These are phyloP conservation scores for Metopolophium dirhodum DNA, from an alignment of 1,140 invertebrate genomes.

Conservation along the genomic window DNA sequence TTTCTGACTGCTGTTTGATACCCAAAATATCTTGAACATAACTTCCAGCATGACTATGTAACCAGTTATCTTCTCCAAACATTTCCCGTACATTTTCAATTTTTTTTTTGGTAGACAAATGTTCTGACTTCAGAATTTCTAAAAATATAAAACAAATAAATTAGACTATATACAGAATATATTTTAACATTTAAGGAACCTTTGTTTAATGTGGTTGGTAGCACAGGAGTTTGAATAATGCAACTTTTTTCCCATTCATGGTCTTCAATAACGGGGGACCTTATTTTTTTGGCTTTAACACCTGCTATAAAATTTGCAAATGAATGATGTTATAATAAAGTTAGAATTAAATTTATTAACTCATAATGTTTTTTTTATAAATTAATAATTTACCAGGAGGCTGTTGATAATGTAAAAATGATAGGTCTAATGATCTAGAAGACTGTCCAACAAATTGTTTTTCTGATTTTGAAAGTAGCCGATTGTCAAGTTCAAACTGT, in stretches of 20 bases:
- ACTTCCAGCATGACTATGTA: slow-evolving; percentile 66
- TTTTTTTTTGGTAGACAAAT: slow-evolving; percentile 70
- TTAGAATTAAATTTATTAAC: slow-evolving; percentile 20
- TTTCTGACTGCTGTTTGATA: slow-evolving; percentile 37
- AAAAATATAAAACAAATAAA: slow-evolving; percentile 43
- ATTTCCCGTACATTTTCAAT: slow-evolving; percentile 68
- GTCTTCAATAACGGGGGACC: slow-evolving; percentile 37
- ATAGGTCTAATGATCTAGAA: slow-evolving; percentile 62
- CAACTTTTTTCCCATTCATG: not conserved
- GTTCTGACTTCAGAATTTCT: slow-evolving; percentile 63
- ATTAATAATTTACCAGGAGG: slow-evolving; percentile 55
- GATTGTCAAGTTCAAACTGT: slow-evolving; percentile 50
- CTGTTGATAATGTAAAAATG: slow-evolving; percentile 60
- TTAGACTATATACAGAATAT: not conserved
- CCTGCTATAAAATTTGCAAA: slow-evolving; percentile 52
- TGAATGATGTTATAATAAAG: not conserved
- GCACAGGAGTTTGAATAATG: not conserved
- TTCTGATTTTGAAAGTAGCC: slow-evolving; percentile 49
- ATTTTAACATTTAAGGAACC: not conserved
- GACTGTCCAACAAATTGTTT: slow-evolving; percentile 58
- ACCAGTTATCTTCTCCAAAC: slow-evolving; percentile 69
- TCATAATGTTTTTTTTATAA: slow-evolving; percentile 39
- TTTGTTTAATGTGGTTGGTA: not conserved
- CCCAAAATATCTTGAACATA: slow-evolving; percentile 54
- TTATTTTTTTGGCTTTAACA: slow-evolving; percentile 58